Evolutionary conservation across 2,888 invertebrate species (phyloP).

Genomic region (Euproctis similis): DNA sequence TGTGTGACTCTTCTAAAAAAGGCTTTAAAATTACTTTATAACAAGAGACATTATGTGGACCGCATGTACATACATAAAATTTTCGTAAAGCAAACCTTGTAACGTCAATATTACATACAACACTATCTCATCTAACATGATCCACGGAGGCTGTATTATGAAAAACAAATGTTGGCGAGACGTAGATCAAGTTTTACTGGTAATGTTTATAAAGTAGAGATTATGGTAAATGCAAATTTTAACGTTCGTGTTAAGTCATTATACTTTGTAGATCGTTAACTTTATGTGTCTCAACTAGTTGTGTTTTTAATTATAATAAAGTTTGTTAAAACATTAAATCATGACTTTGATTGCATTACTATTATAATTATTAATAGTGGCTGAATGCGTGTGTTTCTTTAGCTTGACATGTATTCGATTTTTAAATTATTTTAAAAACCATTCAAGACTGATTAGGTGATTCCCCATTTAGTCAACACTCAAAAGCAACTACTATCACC

Average conservation of each 20-base stretch:
- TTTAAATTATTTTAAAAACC: too few relatives aligned
- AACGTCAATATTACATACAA: slow-evolving; percentile 10
- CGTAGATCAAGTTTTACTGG: slow-evolving; percentile 3
- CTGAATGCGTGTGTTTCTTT: too few relatives aligned
- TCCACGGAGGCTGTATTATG: not conserved
- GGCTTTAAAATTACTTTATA: slow-evolving; percentile 8
- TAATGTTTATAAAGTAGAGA: slow-evolving; percentile 3
- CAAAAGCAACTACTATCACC: too few relatives aligned
- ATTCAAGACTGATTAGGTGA: too few relatives aligned
- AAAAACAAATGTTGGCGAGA: not conserved
- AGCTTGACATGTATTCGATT: too few relatives aligned
- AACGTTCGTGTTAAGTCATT: slow-evolving; percentile 19
- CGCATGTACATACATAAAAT: slow-evolving; percentile 18
- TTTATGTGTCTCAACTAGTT: slow-evolving; percentile 12
- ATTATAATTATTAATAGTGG: too few relatives aligned
- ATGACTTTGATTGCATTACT: too few relatives aligned
- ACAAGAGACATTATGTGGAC: slow-evolving; percentile 14
- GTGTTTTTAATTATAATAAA: too few relatives aligned
- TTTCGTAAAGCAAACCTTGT: slow-evolving; percentile 11
- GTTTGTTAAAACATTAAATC: too few relatives aligned
- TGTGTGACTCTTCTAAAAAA: too few relatives aligned
- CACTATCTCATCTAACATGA: slow-evolving; percentile 7
- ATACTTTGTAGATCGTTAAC: slow-evolving; percentile 14
- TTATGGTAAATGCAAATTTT: slow-evolving; percentile 24
- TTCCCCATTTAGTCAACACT: too few relatives aligned